phyloP scores from a whole-genome alignment of 2,113 vertebrate genomes.

The Bombycilla garrulus region DNA sequence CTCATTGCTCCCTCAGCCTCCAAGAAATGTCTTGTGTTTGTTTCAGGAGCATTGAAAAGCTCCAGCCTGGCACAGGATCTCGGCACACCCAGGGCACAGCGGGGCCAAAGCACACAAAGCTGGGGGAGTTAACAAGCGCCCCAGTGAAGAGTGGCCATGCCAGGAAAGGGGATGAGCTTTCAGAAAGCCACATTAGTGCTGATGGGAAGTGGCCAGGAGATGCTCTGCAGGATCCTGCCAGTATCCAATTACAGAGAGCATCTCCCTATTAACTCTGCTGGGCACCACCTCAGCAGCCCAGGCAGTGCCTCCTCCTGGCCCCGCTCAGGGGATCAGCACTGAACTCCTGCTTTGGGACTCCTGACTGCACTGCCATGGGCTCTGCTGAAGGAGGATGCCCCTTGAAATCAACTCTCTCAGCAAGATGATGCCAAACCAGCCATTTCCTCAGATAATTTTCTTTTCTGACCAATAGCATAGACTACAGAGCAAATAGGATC shows the following conservation, averaged over 20 bases:
- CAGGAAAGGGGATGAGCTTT: not conserved
- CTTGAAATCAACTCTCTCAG: not conserved
- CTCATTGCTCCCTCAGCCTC: not conserved
- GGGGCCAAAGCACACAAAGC: not conserved
- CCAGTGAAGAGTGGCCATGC: not conserved
- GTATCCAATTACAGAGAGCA: not conserved
- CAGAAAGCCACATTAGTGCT: not conserved
- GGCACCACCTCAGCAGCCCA: not conserved
- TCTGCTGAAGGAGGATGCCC: not conserved
- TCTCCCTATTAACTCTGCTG: not conserved
- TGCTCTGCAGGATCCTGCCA: not conserved
- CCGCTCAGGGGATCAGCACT: not conserved
- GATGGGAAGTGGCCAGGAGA: not conserved
- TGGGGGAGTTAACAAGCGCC: not conserved
- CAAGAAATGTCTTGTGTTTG: not conserved
- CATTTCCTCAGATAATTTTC: not conserved
- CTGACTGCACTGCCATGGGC: not conserved
- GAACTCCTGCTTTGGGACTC: not conserved
- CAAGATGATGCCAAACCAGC: not conserved
- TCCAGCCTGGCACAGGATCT: not conserved
- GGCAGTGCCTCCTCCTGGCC: not conserved
- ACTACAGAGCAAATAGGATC: not conserved
- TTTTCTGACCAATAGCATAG: not conserved
- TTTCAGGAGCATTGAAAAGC: not conserved
- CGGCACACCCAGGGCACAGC: not conserved